Evolutionary conservation across 2,888 invertebrate genomes (phyloP).

Genomic region (Euplagia quadripunctaria): DNA sequence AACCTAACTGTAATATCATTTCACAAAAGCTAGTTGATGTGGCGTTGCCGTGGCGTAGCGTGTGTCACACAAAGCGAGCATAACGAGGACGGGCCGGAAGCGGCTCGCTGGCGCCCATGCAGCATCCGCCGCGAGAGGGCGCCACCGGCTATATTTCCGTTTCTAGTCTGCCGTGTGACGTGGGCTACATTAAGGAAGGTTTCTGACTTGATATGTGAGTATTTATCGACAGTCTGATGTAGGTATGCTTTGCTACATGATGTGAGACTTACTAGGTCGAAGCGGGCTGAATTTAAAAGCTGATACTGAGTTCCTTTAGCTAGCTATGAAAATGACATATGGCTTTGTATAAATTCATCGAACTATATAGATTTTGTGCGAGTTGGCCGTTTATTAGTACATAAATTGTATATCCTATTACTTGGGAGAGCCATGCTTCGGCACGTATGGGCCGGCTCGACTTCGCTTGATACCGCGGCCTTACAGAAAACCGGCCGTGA

Average conservation of each 20-base stretch:
- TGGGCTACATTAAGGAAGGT: slow-evolving; percentile 31
- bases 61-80: slow-evolving; percentile 66
- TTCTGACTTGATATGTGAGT: slow-evolving; percentile 22
- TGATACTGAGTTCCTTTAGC: too few relatives aligned
- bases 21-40: slow-evolving; percentile 57
- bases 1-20: slow-evolving; percentile 55
- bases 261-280: too few relatives aligned
- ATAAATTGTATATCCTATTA: too few relatives aligned
- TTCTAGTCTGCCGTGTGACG: slow-evolving; percentile 45
- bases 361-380: too few relatives aligned
- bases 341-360: too few relatives aligned
- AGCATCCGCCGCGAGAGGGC: slow-evolving; percentile 62
- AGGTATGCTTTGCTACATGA: not conserved
- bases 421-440: too few relatives aligned
- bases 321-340: too few relatives aligned
- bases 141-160: slow-evolving; percentile 74
- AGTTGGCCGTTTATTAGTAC: too few relatives aligned
- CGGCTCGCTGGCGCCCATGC: slow-evolving; percentile 67
- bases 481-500: too few relatives aligned
- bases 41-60: slow-evolving; percentile 48
- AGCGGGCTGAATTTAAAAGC: too few relatives aligned
- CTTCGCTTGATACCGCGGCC: too few relatives aligned
- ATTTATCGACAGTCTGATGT: slow-evolving; percentile 30
- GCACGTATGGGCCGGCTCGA: too few relatives aligned
- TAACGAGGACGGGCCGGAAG: slow-evolving; percentile 79